Conservation (phyloP, 1,140 invertebrate genomes). For the Mya arenaria region DNA sequence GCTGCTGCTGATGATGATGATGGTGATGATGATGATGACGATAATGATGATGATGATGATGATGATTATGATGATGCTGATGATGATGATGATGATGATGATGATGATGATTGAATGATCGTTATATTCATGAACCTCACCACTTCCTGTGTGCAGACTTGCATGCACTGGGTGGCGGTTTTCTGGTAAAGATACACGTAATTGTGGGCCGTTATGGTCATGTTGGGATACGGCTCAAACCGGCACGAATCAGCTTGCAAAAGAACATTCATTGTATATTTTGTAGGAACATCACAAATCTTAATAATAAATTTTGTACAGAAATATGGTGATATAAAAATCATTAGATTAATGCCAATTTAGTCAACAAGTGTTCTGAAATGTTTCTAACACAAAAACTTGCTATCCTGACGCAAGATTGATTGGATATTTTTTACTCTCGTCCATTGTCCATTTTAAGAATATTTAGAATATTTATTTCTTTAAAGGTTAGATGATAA, state of each 20-base stretch:
- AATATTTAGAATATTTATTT: not conserved
- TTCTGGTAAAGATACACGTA: slow-evolving; percentile 23
- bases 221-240: slow-evolving; percentile 1
- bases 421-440: not conserved
- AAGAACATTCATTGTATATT: not conserved
- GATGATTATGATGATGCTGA: too few species aligned
- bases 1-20: too few species aligned
- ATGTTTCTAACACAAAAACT: not conserved
- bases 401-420: not conserved
- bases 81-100: too few species aligned
- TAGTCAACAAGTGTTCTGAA: not conserved
- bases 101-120: too few species aligned
- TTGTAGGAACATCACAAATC: too few species aligned
- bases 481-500: not conserved
- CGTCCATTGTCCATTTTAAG: not conserved
- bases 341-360: not conserved
- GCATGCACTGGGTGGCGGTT: slow-evolving; percentile 9
- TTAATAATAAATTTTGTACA: not conserved
- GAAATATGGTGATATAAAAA: not conserved
- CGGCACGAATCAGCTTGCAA: slow-evolving; percentile 18
- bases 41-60: too few species aligned
- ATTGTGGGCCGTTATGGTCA: slow-evolving; percentile 20
- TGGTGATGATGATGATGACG: too few species aligned
- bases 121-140: too few species aligned
- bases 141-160: not conserved